Evolutionary conservation across 1,140 invertebrate species (phyloP).

Genomic region (Macrotrachela quadricornifera): DNA sequence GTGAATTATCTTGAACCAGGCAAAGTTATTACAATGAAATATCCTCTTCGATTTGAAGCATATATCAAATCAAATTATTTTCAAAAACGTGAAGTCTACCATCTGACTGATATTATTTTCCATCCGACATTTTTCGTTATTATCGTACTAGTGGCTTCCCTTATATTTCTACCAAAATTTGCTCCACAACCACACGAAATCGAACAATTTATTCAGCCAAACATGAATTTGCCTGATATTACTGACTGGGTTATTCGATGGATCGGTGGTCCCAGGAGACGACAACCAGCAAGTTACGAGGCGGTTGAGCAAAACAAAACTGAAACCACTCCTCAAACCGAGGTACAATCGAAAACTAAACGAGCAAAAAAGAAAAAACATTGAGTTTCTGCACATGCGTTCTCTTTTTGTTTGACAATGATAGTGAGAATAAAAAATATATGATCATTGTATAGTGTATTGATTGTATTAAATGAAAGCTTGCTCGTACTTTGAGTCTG

Average conservation of each 20-base stretch:
- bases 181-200: neutral
- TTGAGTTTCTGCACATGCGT: too few relatives aligned
- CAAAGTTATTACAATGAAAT: constrained; percentile 41
- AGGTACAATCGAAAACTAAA: too few relatives aligned
- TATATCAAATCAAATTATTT: constrained; percentile 59
- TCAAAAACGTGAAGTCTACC: constrained; percentile 68
- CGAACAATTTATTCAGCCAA: constrained; percentile 1
- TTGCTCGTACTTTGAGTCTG: too few relatives aligned
- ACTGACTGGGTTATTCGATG: neutral
- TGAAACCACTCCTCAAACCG: too few relatives aligned
- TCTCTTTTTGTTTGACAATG: too few relatives aligned
- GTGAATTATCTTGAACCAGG: constrained; percentile 74
- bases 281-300: too few relatives aligned
- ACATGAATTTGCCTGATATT: constrained; percentile 1
- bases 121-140: constrained; percentile 55
- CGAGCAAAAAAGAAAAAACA: too few relatives aligned
- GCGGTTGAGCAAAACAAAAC: too few relatives aligned
- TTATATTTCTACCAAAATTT: constrained; percentile 3
- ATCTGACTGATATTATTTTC: constrained; percentile 68
- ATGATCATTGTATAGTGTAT: too few relatives aligned
- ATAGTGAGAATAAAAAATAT: too few relatives aligned
- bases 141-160: neutral
- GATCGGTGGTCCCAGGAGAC: neutral
- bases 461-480: too few relatives aligned
- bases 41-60: constrained; percentile 62